Percentiles rank a stretch among this genome's conserved stretches.
phyloP scores from a whole-genome alignment of 92 coral and sea anemone genomes.

The Galaxea fascicularis region DNA sequence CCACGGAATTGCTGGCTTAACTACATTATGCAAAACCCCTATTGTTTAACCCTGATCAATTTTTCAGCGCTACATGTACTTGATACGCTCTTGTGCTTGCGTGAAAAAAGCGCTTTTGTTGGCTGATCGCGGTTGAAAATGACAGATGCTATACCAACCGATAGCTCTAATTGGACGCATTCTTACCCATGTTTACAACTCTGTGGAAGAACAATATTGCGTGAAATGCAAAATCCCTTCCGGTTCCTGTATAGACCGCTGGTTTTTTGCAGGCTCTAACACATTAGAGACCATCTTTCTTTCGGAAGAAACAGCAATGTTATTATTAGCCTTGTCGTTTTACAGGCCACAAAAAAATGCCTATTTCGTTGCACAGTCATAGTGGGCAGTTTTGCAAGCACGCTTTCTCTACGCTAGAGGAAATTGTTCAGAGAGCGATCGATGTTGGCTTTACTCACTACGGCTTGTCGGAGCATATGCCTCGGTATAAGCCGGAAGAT shows the following conservation, averaged over 20 bases:
- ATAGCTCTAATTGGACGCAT: conserved; percentile 79
- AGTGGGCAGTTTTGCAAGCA: conserved; percentile 86
- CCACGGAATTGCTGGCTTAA: conserved; percentile 85
- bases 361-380: conserved; percentile 76
- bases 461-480: conserved; percentile 83
- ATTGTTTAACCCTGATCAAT: conserved; percentile 92
- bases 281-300: not conserved
- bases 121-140: conserved; percentile 86
- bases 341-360: conserved; percentile 41
- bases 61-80: conserved; percentile 91
- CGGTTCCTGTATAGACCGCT: conserved; percentile 34
- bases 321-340: not conserved
- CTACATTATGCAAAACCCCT: conserved; percentile 95
- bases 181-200: conserved; percentile 71
- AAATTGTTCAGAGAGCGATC: conserved; percentile 63
- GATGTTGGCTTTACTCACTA: conserved; percentile 74
- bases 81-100: conserved; percentile 89
- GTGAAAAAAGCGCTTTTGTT: conserved; percentile 92
- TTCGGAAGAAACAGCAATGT: not conserved
- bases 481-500: conserved; percentile 60
- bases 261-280: conserved; percentile 11
- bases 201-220: conserved; percentile 38
- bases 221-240: conserved; percentile 24
- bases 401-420: conserved; percentile 70
- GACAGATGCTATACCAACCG: conserved; percentile 94